These are phyloP conservation scores for Andrena hattorfiana DNA, from an alignment of 2,888 invertebrate species.

Conservation along the genomic window DNA sequence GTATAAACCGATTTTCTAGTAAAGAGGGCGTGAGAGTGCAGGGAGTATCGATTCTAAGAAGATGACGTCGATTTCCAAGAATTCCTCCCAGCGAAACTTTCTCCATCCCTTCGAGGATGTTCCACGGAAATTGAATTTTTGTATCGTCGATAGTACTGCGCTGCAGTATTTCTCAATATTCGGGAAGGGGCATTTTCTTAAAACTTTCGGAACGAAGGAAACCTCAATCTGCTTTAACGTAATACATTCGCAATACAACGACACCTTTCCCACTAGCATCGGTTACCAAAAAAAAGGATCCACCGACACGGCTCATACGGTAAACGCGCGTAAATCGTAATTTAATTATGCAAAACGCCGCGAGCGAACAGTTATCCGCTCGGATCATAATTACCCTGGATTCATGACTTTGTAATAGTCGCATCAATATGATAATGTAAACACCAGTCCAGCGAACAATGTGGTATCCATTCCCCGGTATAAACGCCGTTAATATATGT, in stretches of 20 bases:
- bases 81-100: slow-evolving; percentile 18
- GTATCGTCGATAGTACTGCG: background rate
- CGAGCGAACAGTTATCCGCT: slow-evolving; percentile 26
- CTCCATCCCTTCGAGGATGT: slow-evolving; percentile 6
- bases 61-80: slow-evolving; percentile 15
- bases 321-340: slow-evolving; percentile 31
- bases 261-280: background rate
- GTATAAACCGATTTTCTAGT: background rate
- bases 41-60: background rate
- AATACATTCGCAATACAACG: background rate
- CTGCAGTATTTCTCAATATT: background rate
- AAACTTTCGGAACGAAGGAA: background rate
- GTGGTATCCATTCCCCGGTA: background rate
- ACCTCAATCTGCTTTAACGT: background rate
- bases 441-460: background rate
- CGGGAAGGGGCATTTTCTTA: background rate
- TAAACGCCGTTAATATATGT: background rate
- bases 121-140: slow-evolving; percentile 24
- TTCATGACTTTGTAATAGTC: slow-evolving; percentile 41
- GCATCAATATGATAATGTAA: slow-evolving; percentile 45
- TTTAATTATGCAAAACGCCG: slow-evolving; percentile 47
- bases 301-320: no score
- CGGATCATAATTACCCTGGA: slow-evolving; percentile 35
- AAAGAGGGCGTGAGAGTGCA: background rate
- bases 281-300: no score